Evolutionary conservation across 2,113 vertebrate species (phyloP).

Genomic region (Xyrauchen texanus): DNA sequence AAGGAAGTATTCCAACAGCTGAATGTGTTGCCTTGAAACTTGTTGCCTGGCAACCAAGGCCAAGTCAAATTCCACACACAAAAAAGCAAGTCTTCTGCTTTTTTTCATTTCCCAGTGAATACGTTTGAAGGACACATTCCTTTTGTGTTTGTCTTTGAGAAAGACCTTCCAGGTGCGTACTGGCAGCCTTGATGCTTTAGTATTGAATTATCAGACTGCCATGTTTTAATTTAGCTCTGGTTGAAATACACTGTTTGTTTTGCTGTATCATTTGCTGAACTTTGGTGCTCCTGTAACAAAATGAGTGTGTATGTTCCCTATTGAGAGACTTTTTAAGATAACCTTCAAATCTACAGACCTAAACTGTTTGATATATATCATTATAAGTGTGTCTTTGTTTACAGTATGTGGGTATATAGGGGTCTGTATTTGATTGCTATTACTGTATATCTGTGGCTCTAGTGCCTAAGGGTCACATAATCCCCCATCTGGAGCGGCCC

Average conservation of each 20-base stretch:
- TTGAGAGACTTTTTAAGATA: background rate
- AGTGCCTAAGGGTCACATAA: constrained; percentile 49
- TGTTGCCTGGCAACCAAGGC: constrained; percentile 82
- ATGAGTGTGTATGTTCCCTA: background rate
- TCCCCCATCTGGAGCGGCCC: constrained; percentile 45
- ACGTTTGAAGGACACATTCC: constrained; percentile 19
- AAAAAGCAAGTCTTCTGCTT: background rate
- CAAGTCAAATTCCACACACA: constrained; percentile 62
- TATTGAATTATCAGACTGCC: too few relatives aligned
- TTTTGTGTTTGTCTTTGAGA: constrained; percentile 12
- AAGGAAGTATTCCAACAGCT: constrained; percentile 19
- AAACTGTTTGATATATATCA: constrained; percentile 2
- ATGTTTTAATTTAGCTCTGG: background rate
- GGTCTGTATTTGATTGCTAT: constrained; percentile 60
- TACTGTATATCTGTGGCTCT: constrained; percentile 59
- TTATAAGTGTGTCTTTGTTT: background rate
- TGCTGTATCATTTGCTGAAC: background rate
- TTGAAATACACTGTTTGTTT: background rate
- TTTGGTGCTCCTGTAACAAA: constrained; percentile 1
- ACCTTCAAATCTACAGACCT: constrained; percentile 25
- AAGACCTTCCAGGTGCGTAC: background rate
- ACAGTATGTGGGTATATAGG: background rate
- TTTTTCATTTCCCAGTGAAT: background rate
- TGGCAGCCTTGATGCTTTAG: too few relatives aligned
- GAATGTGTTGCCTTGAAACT: constrained; percentile 22